Evolutionary conservation across 1,140 invertebrate species (phyloP), one percentile per base, ranked within the genome.

Genomic region (Drosophila bocki): DNA sequence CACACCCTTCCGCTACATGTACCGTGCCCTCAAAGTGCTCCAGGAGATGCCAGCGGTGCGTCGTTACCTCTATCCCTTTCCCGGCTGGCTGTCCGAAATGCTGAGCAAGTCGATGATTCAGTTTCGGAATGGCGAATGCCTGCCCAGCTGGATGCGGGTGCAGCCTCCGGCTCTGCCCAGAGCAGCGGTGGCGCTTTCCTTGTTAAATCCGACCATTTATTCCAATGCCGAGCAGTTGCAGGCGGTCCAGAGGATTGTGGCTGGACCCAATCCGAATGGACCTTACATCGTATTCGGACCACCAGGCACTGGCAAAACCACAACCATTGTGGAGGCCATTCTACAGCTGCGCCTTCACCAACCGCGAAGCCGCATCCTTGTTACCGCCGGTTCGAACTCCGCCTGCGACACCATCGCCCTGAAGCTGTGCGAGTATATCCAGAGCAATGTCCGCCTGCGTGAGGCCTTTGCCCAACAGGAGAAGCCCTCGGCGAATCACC

Each of bases 321-420:
- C 96, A 0, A 97, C 96, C 13, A 81, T 97, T 50, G 95, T 97
- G 5, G 97, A 97, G 92, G 93, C 95, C n/a, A 95, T 97, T 62
- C 22, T 82, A 74, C 93, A 88, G 86, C 93, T 93, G 91, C 94
- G 78, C 67, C 93, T 53, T 80, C 90, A 35, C 48, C 87, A 65
- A 80, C 93, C 94, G 6, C 83, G 91, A 41, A 93, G 93, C 56
- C 92, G 93, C 64, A 94, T 97, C 59, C 92, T 97, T 42, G 94
- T 96, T n/a, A 95, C 95, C 68, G 94, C 96, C 29, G 95, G 96
- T 44, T 97, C 96, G 3, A 97, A 97, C 92, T 95, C 95, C 68
- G 96, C 96, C 58, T 96, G 96, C 22, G 96, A 97, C 94, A 94
- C 96, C 19, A 94, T 96, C 50, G 94, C 95, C 3, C 80, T 94